phyloP scores from a whole-genome alignment of 1,140 invertebrate species.

The Asbolus verrucosus region DNA sequence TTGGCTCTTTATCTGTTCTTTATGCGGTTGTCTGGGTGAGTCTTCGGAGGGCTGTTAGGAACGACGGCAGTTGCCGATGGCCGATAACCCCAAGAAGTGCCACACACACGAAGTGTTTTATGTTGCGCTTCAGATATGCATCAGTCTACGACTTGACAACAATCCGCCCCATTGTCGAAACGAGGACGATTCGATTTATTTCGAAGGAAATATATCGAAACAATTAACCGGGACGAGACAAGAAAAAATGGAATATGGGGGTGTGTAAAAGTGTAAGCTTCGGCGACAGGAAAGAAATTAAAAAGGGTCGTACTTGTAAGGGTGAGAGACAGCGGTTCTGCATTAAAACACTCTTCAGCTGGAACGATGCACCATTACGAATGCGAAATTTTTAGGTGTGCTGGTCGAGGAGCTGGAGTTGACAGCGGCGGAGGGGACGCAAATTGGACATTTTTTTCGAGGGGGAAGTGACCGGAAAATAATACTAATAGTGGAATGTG shows the following conservation, averaged over 20 bases:
- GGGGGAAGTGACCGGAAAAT: conserved; percentile 65
- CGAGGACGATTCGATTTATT: conserved; percentile 13
- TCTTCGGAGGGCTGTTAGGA: conserved; percentile 46
- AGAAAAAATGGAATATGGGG: conserved; percentile 55
- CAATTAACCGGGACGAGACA: conserved; percentile 60
- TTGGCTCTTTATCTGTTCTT: conserved; percentile 48
- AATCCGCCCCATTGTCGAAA: conserved; percentile 31
- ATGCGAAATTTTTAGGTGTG: conserved; percentile 32
- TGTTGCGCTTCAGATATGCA: conserved; percentile 35
- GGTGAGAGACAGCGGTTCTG: conserved; percentile 37
- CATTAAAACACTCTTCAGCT: conserved; percentile 16
- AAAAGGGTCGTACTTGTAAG: conserved; percentile 51
- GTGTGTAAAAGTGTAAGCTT: conserved; percentile 50
- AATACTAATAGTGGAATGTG: too few relatives aligned
- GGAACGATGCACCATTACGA: conserved; percentile 9
- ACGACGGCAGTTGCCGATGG: conserved; percentile 26
- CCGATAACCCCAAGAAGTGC: conserved; percentile 40
- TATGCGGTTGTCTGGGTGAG: conserved; percentile 41
- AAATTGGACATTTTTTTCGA: conserved; percentile 52
- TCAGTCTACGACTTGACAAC: conserved; percentile 38
- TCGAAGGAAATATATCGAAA: conserved; percentile 56
- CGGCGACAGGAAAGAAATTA: conserved; percentile 61
- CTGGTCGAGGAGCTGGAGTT: conserved; percentile 52
- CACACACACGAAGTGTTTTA: conserved; percentile 17
- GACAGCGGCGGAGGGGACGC: conserved; percentile 54